Evolutionary conservation across 2,888 invertebrate genomes (phyloP).

Genomic region (Archips xylosteana): DNA sequence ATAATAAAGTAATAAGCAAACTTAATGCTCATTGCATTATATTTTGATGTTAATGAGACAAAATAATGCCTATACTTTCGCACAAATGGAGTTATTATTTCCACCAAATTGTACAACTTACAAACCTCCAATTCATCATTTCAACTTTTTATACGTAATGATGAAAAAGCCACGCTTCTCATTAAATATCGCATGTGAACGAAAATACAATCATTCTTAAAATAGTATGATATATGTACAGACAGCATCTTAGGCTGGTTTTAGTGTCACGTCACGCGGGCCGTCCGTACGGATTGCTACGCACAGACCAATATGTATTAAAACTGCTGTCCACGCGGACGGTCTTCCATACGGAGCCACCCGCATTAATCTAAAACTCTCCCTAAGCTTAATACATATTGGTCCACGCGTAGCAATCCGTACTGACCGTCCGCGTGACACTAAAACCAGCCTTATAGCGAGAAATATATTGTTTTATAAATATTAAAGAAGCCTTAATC

Average conservation of each 20-base stretch:
- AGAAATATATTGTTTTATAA: neutral
- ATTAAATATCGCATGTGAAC: slow-evolving; percentile 5
- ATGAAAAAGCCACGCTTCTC: neutral
- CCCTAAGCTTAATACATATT: no score
- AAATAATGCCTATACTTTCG: neutral
- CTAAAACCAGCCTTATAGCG: no score
- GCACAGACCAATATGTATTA: no score
- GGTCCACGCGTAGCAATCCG: no score
- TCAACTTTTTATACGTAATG: neutral
- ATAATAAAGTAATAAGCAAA: neutral
- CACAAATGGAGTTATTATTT: neutral
- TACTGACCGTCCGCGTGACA: no score
- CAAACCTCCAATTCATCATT: slow-evolving; percentile 2
- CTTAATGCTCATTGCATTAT: neutral
- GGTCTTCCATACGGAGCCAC: no score
- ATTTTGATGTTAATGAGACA: neutral
- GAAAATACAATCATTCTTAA: slow-evolving; percentile 24
- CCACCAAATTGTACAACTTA: neutral
- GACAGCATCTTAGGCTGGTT: neutral
- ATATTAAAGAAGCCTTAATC: neutral
- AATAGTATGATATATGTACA: neutral
- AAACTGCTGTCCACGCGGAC: no score
- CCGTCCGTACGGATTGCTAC: no score
- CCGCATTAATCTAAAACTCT: no score
- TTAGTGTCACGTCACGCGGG: no score